Evolutionary conservation across 2,797 vertebrate species (phyloP).

Genomic region (Neosilurus mollespiculum): DNA sequence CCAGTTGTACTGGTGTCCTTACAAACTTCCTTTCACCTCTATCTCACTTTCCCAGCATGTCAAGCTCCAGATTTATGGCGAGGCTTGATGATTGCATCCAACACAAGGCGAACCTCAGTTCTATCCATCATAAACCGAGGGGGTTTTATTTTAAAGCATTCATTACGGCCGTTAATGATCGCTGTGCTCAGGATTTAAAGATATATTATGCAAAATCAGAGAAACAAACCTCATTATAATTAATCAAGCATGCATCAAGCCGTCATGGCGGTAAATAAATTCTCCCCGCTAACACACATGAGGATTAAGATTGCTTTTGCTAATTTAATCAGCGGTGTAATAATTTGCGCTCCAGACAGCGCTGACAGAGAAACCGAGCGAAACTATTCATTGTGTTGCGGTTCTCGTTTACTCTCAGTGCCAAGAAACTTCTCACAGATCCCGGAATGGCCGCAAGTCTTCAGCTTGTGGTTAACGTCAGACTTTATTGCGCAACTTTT

Average conservation of each 20-base stretch:
- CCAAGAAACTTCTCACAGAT: not conserved
- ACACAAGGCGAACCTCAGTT: slow-evolving; percentile 63
- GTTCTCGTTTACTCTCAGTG: not conserved
- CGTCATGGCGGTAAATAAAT: slow-evolving; percentile 83
- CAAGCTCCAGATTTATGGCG: slow-evolving; percentile 76
- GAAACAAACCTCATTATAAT: slow-evolving; percentile 90
- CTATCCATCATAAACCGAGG: slow-evolving; percentile 79
- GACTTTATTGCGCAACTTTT: not conserved
- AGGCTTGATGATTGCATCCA: slow-evolving; percentile 70
- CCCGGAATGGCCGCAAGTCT: not conserved
- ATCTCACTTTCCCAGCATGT: slow-evolving; percentile 76
- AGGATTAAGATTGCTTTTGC: slow-evolving; percentile 83
- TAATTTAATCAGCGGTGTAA: slow-evolving; percentile 85
- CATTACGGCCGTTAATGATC: slow-evolving; percentile 80
- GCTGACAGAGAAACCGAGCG: slow-evolving; percentile 56
- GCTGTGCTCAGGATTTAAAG: slow-evolving; percentile 79
- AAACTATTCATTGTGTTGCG: slow-evolving; percentile 9
- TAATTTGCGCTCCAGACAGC: slow-evolving; percentile 71
- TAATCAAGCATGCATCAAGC: slow-evolving; percentile 91
- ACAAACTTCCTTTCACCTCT: slow-evolving; percentile 59
- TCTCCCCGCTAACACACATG: slow-evolving; percentile 82
- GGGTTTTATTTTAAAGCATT: slow-evolving; percentile 71
- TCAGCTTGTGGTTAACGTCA: not conserved
- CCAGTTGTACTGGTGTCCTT: slow-evolving; percentile 28
- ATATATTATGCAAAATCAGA: slow-evolving; percentile 90